A percentile compares a stretch with the other conserved stretches of the same genome.
These are phyloP conservation scores for Terebella lapidaria DNA, from an alignment of 2,888 invertebrate species.

Conservation along the genomic window DNA sequence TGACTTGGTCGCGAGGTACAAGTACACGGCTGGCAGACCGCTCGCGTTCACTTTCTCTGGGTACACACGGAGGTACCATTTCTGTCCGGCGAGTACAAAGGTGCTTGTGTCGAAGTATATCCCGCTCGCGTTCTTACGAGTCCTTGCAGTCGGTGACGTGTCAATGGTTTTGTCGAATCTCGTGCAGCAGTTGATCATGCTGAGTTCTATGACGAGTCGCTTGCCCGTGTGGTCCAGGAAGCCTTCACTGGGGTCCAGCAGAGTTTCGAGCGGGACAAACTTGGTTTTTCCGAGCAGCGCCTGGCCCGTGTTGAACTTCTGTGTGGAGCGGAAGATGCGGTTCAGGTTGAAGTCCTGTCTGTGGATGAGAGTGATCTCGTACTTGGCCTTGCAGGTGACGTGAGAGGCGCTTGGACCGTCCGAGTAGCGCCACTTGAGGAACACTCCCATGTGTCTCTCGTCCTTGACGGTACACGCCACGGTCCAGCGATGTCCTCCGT, in stretches of 20 bases:
- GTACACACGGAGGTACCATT: constrained; percentile 29
- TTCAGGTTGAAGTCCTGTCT: constrained; percentile 18
- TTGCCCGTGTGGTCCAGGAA: constrained; percentile 27
- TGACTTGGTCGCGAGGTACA: constrained; percentile 25
- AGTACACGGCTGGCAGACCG: constrained; percentile 27
- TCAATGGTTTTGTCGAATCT: constrained; percentile 21
- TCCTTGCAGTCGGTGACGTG: constrained; percentile 19
- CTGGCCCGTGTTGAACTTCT: constrained; percentile 25
- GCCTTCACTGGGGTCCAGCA: constrained; percentile 21
- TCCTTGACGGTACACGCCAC: constrained; percentile 26
- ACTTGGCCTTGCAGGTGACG: constrained; percentile 24
- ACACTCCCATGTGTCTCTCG: constrained; percentile 25
- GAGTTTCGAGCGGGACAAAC: constrained; percentile 18
- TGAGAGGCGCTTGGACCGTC: constrained; percentile 19
- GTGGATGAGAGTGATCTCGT: constrained; percentile 22
- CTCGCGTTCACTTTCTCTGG: constrained; percentile 23
- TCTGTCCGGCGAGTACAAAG: constrained; percentile 22
- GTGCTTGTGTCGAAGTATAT: constrained; percentile 27
- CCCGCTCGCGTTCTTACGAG: constrained; percentile 28
- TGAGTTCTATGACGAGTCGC: constrained; percentile 24
- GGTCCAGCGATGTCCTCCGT: constrained; percentile 28
- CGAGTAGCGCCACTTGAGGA: constrained; percentile 27
- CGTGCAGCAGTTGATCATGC: constrained; percentile 15
- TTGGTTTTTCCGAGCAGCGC: constrained; percentile 26
- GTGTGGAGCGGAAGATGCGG: constrained; percentile 23